Conservation (phyloP, 1,140 invertebrate species). For the Drosophila elegans region DNA sequence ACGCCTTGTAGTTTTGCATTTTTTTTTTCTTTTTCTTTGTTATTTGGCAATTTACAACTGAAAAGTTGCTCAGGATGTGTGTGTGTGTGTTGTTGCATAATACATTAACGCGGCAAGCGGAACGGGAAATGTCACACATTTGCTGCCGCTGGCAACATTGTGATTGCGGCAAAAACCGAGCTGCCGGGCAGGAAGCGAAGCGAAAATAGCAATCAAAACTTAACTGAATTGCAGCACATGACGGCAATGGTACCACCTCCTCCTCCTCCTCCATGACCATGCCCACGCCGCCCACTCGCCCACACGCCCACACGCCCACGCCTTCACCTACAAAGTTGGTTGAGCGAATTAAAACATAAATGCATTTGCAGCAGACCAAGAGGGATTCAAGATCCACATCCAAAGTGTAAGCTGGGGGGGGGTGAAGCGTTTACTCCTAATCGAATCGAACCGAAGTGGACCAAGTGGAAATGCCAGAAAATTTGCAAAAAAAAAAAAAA, state of each 20-base stretch:
- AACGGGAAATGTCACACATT: conserved; percentile 82
- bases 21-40: conserved; percentile 5
- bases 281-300: conserved; percentile 5
- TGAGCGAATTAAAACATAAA: conserved; percentile 80
- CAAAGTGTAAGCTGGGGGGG: conserved; percentile 1
- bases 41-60: conserved; percentile 57
- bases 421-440: conserved; percentile 33
- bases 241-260: conserved; percentile 10
- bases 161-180: conserved; percentile 50
- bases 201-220: conserved; percentile 83
- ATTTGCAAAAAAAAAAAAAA: conserved; percentile 16
- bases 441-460: conserved; percentile 44
- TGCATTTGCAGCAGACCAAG: conserved; percentile 61
- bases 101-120: conserved; percentile 71
- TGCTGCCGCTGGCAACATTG: conserved; percentile 76
- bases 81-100: conserved; percentile 47
- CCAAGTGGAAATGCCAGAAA: conserved; percentile 46
- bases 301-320: conserved; percentile 1
- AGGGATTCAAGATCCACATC: conserved; percentile 3
- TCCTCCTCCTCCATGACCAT: neutral
- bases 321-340: conserved; percentile 42
- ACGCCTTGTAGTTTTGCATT: conserved; percentile 32
- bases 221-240: conserved; percentile 80
- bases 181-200: conserved; percentile 73
- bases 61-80: conserved; percentile 45